These are phyloP conservation scores for Ictidomys tridecemlineatus DNA, from an alignment of 2,113 vertebrate genomes.

Conservation along the genomic window DNA sequence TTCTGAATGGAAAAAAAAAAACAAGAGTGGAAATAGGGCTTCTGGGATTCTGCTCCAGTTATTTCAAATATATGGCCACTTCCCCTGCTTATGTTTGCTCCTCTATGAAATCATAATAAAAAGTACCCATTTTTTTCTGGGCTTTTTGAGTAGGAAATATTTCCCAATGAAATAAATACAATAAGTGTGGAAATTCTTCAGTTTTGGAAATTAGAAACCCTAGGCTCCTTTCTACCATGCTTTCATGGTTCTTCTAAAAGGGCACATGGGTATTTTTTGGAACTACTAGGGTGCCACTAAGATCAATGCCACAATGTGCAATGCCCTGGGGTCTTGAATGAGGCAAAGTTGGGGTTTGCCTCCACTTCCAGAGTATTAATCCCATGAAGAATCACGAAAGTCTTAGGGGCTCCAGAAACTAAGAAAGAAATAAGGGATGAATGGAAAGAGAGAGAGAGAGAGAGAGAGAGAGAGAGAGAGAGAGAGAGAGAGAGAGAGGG, in stretches of 20 bases:
- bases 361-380: background rate
- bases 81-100: background rate
- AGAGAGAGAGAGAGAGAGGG: background rate
- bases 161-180: background rate
- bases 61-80: background rate
- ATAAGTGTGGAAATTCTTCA: background rate
- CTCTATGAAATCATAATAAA: background rate
- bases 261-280: background rate
- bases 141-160: background rate
- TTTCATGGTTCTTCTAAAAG: background rate
- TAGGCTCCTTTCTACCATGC: background rate
- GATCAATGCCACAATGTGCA: background rate
- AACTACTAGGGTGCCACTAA: background rate
- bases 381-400: background rate
- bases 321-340: background rate
- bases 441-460: background rate
- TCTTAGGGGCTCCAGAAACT: background rate
- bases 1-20: background rate
- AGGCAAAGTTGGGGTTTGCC: background rate
- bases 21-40: background rate
- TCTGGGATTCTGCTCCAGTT: background rate
- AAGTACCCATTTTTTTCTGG: slow-evolving; percentile 16
- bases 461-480: background rate
- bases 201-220: background rate
- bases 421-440: background rate